A percentile compares a stretch with the other conserved stretches of the same genome.
Evolutionary conservation across 2,797 vertebrate genomes (phyloP).

Genomic region (Gambelia wislizenii): DNA sequence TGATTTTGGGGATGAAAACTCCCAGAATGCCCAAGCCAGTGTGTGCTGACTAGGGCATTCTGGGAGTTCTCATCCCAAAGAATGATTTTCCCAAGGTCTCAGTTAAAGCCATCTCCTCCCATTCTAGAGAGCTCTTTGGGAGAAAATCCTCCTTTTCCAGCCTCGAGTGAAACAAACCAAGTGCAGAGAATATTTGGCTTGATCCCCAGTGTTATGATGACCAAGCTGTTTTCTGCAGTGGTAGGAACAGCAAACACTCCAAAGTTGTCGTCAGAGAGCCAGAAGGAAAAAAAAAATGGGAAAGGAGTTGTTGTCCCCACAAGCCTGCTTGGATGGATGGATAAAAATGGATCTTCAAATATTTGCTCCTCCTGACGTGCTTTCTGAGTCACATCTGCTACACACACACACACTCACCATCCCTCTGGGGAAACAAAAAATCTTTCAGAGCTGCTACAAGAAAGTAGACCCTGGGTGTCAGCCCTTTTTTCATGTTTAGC

Average conservation of each 20-base stretch:
- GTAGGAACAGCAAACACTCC: conserved; percentile 41
- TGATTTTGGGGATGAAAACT: background rate
- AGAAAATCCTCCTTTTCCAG: background rate
- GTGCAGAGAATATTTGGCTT: background rate
- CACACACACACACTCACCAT: accelerated
- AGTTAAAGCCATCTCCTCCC: background rate
- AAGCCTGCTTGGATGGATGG: conserved; percentile 42
- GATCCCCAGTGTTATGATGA: accelerated
- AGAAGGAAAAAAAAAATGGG: conserved; percentile 25
- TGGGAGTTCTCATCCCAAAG: background rate
- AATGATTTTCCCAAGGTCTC: background rate
- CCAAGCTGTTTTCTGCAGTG: conserved; percentile 5
- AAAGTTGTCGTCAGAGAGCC: conserved; percentile 9
- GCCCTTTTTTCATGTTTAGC: no score
- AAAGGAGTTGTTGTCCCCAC: conserved; percentile 43
- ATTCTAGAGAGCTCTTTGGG: no score
- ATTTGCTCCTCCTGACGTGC: conserved; percentile 58
- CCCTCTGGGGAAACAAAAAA: no score
- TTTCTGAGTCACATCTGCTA: conserved; percentile 45
- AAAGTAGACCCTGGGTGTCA: no score
- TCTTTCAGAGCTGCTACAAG: no score
- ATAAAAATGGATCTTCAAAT: conserved; percentile 69
- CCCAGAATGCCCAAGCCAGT: background rate
- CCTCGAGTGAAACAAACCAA: background rate
- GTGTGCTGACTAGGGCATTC: no score